These are phyloP conservation scores for Conus canariensis DNA, from an alignment of 2,888 invertebrate species.

Conservation along the genomic window DNA sequence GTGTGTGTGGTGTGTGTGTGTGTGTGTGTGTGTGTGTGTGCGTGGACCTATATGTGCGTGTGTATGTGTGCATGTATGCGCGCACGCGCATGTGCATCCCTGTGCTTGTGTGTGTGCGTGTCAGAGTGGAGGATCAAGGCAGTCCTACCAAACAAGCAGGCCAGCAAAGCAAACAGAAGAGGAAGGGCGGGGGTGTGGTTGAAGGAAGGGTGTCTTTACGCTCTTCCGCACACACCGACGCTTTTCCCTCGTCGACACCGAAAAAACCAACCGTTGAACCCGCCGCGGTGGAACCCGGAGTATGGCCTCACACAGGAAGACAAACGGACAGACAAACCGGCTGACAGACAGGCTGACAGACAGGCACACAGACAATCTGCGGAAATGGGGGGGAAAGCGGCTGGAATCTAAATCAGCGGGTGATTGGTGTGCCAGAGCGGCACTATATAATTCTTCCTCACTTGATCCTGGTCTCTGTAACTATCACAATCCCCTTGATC, in stretches of 20 bases:
- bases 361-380: too few species aligned
- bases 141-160: too few species aligned
- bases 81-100: not conserved
- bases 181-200: not conserved
- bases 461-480: not conserved
- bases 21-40: not conserved
- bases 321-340: too few species aligned
- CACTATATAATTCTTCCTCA: constrained; percentile 7
- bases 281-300: too few species aligned
- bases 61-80: not conserved
- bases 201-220: not conserved
- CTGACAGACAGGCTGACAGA: too few species aligned
- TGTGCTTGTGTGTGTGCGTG: not conserved
- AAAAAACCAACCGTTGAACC: too few species aligned
- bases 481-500: constrained; percentile 9
- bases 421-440: constrained; percentile 1
- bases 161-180: not conserved
- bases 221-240: too few species aligned
- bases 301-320: too few species aligned
- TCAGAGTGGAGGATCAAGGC: not conserved
- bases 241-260: too few species aligned
- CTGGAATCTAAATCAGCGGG: not conserved
- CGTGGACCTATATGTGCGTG: not conserved
- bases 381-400: too few species aligned
- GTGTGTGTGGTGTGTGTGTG: not conserved